Evolutionary conservation across 2,113 vertebrate genomes (phyloP).

Genomic region (Xenopus borealis): DNA sequence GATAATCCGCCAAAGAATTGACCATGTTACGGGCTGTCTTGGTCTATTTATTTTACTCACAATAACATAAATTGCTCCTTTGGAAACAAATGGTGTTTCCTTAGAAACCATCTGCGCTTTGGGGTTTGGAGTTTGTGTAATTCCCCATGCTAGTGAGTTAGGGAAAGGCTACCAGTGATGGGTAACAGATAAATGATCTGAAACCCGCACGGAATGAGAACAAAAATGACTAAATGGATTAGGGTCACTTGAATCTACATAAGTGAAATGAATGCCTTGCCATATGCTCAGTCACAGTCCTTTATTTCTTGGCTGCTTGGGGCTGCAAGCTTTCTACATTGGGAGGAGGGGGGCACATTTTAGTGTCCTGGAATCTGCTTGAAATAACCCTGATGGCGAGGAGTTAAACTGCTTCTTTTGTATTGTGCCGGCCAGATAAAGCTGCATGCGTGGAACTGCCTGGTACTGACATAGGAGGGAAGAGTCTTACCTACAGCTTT

Average conservation of each 20-base stretch:
- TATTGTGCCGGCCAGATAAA: too few relatives aligned
- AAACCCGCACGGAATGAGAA: constrained; percentile 4
- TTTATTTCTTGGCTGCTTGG: background rate
- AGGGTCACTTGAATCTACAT: constrained; percentile 21
- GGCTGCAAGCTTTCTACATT: background rate
- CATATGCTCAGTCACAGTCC: background rate
- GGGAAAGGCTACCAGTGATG: background rate
- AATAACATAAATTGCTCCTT: constrained; percentile 48
- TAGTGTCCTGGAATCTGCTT: too few relatives aligned
- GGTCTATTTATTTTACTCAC: constrained; percentile 50
- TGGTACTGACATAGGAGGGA: too few relatives aligned
- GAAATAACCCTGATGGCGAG: too few relatives aligned
- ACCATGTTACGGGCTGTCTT: constrained; percentile 53
- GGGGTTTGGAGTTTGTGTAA: constrained; percentile 37
- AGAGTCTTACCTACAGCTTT: too few relatives aligned
- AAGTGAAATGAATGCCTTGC: background rate
- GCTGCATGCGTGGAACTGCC: too few relatives aligned
- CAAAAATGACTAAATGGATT: constrained; percentile 24
- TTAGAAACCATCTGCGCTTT: constrained; percentile 51
- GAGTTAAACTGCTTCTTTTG: too few relatives aligned
- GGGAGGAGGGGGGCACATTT: too few relatives aligned
- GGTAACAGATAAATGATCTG: background rate
- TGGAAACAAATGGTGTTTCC: constrained; percentile 50
- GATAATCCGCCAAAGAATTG: constrained; percentile 65
- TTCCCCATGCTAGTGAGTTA: constrained; percentile 28